Evolutionary conservation across 2,888 invertebrate species (phyloP), one percentile per base, ranked within the genome.

Genomic region (Cheilosia urbana): DNA sequence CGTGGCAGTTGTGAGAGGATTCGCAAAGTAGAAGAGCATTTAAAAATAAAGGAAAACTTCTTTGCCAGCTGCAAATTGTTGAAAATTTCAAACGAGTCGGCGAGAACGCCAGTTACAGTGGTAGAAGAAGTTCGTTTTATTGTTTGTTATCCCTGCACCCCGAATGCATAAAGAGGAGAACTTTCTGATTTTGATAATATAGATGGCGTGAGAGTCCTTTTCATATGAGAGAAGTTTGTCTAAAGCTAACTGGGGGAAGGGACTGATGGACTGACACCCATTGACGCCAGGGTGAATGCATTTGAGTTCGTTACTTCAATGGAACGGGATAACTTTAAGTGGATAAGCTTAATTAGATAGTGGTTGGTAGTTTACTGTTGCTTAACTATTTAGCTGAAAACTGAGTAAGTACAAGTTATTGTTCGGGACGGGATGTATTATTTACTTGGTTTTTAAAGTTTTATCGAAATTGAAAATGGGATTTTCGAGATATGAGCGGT

Each of bases 121-220:
- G 65, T 19, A 51, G 27, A 65, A 40, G 40, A 65, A 77, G 75
- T 37, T 49, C 0, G 13, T 15, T 45, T 60, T 45, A 45, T 24
- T 42, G 21, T 40, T 53, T 66, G 27, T 49, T 65, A 30, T 37
- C 73, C 58, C 51, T 82, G 77, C 77, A 71, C 30, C 53, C 30
- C 53, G 77, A 77, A 65, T 71, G 37, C 58, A 72, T 82, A 66
- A 82, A 66, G 58, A 66, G 65, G 53, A 72, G 71, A 82, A 77
- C 77, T 82, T 82, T 77, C 77, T 77, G 82, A 77, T 65, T 77
- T 77, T 82, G 71, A 82, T 77, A 77, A 72, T 82, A 71, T 77
- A 60, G 66, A 77, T 77, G 82, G 65, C 60, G 71, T 65, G 82
- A 77, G 51, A 58, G 76, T 69, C 37, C 71, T 71, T 69, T 55